Percentiles rank a stretch among this genome's conserved stretches.
Conservation (phyloP, 1,140 invertebrate species). For the Gonioctena quinquepunctata region DNA sequence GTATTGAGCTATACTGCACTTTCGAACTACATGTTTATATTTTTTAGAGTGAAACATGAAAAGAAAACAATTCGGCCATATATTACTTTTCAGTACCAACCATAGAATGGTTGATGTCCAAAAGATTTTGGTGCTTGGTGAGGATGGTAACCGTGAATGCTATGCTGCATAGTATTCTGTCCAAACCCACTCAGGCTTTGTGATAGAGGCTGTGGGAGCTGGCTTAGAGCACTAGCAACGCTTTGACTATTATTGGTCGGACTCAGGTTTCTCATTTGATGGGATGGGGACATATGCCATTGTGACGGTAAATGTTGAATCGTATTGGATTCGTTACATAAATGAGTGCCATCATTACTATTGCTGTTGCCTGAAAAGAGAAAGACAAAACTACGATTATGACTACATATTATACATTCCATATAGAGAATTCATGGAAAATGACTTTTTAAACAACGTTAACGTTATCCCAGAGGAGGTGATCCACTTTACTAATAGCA, state of each 20-base stretch:
- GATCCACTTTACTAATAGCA: too few relatives aligned
- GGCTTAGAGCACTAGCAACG: conserved; percentile 26
- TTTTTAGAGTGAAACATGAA: too few relatives aligned
- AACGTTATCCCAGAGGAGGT: too few relatives aligned
- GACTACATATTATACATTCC: too few relatives aligned
- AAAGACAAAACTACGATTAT: too few relatives aligned
- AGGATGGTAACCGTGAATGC: conserved; percentile 35
- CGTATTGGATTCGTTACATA: conserved; percentile 18
- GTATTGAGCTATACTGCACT: too few relatives aligned
- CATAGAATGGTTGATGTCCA: conserved; percentile 45
- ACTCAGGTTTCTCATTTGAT: conserved; percentile 38
- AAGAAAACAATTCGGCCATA: too few relatives aligned
- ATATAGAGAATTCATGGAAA: too few relatives aligned
- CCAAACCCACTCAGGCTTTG: conserved; percentile 39
- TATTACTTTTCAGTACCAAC: conserved; percentile 43
- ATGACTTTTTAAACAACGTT: too few relatives aligned
- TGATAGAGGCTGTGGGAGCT: conserved; percentile 37
- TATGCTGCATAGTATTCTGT: conserved; percentile 36
- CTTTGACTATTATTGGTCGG: conserved; percentile 31
- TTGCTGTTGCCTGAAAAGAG: conserved; percentile 37
- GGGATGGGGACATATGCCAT: conserved; percentile 40
- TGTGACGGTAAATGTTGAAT: conserved; percentile 31
- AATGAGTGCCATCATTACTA: conserved; percentile 31
- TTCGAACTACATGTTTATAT: too few relatives aligned
- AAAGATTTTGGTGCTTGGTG: conserved; percentile 41